Evolutionary conservation across 2,888 invertebrate genomes (phyloP), one percentile per base, ranked within the genome.

Genomic region (Neria commutata): DNA sequence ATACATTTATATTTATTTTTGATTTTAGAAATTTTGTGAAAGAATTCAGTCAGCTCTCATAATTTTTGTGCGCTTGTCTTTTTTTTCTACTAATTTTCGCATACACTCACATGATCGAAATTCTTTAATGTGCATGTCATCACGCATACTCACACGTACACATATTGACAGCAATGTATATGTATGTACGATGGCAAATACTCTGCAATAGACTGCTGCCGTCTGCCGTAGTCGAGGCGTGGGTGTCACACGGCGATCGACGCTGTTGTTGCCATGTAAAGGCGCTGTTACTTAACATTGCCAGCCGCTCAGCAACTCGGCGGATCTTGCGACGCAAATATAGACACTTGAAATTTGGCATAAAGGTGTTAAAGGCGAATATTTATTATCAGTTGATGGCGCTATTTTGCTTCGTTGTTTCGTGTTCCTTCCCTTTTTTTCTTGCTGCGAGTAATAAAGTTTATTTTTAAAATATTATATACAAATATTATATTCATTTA

Each of bases 231-330:
- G n/a, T n/a, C n/a, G n/a, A n/a, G n/a, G n/a, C 37, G 29, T 29
- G 11, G 29, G 29, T 29, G 29, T 29, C 29, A 29, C 29, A 29
- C 11, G 37, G 37, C n/a, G 37, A 11, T 37, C 37, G 37, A n/a
- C n/a, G 8, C 37, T 14, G 37, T n/a, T 29, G 11, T 8, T 5
- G 11, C 5, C 3, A 10, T 37, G 37, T 37, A 14, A 37, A 37
- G n/a, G n/a, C n/a, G n/a, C 37, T 37, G 37, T 37, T 37, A 37
- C 8, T n/a, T 37, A 37, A 37, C 37, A 37, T 37, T 37, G 37
- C 8, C 37, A 29, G 29, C 3, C n/a, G 4, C n/a, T 37, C n/a
- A n/a, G 5, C 37, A 19, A n/a, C n/a, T n/a, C 42, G 5, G 42
- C n/a, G 6, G 4, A 10, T 42, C 3, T 6, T 42, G 42, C 42